A percentile compares a stretch with the other conserved stretches of the same genome.
These are phyloP conservation scores for Sus scrofa DNA, from an alignment of 2,113 vertebrate species.

Conservation along the genomic window DNA sequence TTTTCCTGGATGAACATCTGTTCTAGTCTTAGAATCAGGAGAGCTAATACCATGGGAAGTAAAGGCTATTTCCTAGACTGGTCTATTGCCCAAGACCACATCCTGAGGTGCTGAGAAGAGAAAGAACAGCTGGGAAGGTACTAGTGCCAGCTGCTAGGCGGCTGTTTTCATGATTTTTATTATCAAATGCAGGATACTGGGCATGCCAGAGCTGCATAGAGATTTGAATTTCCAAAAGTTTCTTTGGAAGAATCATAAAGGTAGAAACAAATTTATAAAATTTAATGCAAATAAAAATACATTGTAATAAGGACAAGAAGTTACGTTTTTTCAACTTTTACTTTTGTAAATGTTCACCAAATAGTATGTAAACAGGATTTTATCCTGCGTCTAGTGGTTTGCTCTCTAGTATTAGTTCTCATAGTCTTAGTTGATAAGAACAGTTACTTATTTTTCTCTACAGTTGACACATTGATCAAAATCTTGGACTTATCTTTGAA, in stretches of 20 bases:
- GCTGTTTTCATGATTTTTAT: slow-evolving; percentile 13
- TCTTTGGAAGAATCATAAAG: slow-evolving; percentile 2
- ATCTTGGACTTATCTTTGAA: not conserved
- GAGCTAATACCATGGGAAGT: slow-evolving; percentile 66
- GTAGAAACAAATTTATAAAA: not conserved
- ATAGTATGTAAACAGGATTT: not conserved
- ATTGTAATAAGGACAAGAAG: not conserved
- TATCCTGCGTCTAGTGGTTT: not conserved
- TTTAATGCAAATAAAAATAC: not conserved
- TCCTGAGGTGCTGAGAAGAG: slow-evolving; percentile 60
- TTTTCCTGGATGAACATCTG: slow-evolving; percentile 71
- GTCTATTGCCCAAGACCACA: slow-evolving; percentile 69
- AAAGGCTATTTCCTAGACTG: slow-evolving; percentile 71
- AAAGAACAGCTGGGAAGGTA: slow-evolving; percentile 70
- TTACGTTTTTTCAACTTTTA: not conserved
- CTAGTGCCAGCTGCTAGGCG: not conserved
- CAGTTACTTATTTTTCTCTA: not conserved
- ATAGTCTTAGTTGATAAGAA: not conserved
- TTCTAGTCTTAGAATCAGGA: slow-evolving; percentile 67
- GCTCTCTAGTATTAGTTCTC: slow-evolving; percentile 7
- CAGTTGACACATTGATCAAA: not conserved
- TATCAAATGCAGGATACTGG: not conserved
- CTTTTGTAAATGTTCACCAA: not conserved
- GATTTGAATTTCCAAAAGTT: not conserved
- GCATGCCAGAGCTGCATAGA: not conserved